phyloP scores from a whole-genome alignment of 2,888 invertebrate genomes.

The Copidosoma aretas region DNA sequence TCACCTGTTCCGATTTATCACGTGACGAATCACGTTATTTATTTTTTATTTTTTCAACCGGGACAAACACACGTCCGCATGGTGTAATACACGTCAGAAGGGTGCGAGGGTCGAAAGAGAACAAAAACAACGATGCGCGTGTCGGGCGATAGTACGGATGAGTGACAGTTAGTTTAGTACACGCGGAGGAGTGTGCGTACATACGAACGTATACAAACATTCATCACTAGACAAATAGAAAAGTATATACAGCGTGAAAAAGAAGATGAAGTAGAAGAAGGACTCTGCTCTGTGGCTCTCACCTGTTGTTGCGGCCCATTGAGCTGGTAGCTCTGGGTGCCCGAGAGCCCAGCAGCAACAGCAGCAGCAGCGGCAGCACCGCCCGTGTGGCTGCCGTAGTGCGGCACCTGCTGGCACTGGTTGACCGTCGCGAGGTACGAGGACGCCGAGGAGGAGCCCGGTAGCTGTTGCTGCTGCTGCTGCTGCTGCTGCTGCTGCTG shows the following conservation, averaged over 20 bases:
- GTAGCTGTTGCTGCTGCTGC: slow-evolving; percentile 44
- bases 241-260: background rate
- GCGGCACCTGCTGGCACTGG: slow-evolving; percentile 51
- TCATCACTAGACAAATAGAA: no score
- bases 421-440: slow-evolving; percentile 51
- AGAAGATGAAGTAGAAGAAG: background rate
- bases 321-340: slow-evolving; percentile 51
- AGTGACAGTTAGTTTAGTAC: no score
- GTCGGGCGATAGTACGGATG: no score
- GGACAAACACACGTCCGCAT: no score
- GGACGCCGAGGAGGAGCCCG: slow-evolving; percentile 50
- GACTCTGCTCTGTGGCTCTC: slow-evolving; percentile 17
- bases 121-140: no score
- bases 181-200: no score
- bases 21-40: no score
- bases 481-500: slow-evolving; percentile 43
- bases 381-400: slow-evolving; percentile 50
- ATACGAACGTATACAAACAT: no score
- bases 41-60: no score
- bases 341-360: slow-evolving; percentile 40
- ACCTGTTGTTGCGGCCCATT: slow-evolving; percentile 58
- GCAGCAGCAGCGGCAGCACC: background rate
- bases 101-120: no score
- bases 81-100: no score
- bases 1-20: no score